These are phyloP conservation scores for Drosophila serrata DNA, from an alignment of 1,140 invertebrate species.

Conservation along the genomic window DNA sequence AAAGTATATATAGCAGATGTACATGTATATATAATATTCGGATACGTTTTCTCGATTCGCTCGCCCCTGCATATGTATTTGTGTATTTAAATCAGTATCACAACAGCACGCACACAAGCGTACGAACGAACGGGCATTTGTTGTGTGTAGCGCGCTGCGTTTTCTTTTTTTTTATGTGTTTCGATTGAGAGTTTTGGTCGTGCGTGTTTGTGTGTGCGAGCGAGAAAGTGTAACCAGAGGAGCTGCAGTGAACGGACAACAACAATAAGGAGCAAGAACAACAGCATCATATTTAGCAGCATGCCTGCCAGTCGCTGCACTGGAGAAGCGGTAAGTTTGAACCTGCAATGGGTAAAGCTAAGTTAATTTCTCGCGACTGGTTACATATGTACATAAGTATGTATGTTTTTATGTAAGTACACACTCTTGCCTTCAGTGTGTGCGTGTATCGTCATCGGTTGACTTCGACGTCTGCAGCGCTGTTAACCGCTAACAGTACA, in stretches of 20 bases:
- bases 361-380: conserved; percentile 9
- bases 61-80: conserved; percentile 35
- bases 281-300: conserved; percentile 18
- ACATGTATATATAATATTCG: conserved; percentile 52
- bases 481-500: conserved; percentile 57
- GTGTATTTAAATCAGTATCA: conserved; percentile 51
- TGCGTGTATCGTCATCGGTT: conserved; percentile 19
- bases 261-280: conserved; percentile 26
- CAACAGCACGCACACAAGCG: conserved; percentile 26
- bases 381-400: conserved; percentile 25
- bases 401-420: conserved; percentile 37
- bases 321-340: conserved; percentile 64
- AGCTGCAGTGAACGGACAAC: conserved; percentile 26
- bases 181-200: conserved; percentile 11
- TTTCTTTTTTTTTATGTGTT: conserved; percentile 35
- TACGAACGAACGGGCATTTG: conserved; percentile 30
- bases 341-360: conserved; percentile 6
- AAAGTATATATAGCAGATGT: conserved; percentile 42
- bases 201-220: conserved; percentile 31
- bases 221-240: conserved; percentile 37
- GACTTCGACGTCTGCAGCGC: conserved; percentile 17
- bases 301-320: conserved; percentile 44
- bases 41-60: conserved; percentile 57
- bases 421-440: conserved; percentile 16
- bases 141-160: conserved; percentile 47